Conservation (phyloP, 1,140 invertebrate species). For the Bombus waltoni region DNA sequence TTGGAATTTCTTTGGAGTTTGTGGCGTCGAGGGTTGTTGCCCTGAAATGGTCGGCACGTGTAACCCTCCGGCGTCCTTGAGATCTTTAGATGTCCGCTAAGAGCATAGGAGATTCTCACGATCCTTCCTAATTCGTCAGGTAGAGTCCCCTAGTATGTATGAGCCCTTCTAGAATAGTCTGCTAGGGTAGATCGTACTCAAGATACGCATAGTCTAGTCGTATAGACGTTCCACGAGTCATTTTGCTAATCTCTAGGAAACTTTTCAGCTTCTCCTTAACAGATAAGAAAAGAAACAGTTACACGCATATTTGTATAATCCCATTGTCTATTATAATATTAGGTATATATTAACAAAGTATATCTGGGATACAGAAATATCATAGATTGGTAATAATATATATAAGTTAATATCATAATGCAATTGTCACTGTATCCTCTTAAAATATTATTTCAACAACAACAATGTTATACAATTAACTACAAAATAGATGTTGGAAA, state of each 20-base stretch:
- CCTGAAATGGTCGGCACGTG: conserved; percentile 47
- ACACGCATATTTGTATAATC: neutral
- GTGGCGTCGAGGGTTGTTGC: conserved; percentile 39
- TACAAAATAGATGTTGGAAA: no score
- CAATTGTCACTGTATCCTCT: neutral
- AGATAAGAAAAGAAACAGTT: neutral
- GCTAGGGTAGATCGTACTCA: neutral
- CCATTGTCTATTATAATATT: neutral
- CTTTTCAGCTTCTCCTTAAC: neutral
- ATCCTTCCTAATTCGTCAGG: conserved; percentile 23
- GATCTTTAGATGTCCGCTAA: conserved; percentile 6
- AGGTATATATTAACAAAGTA: no score
- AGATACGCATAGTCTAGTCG: neutral
- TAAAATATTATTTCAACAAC: neutral
- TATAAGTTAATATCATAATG: no score
- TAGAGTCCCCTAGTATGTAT: neutral
- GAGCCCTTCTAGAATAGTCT: neutral
- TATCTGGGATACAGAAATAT: no score
- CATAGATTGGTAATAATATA: no score
- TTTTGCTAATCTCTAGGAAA: neutral
- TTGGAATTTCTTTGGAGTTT: conserved; percentile 25
- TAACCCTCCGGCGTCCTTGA: conserved; percentile 43
- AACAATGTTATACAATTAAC: no score
- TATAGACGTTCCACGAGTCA: neutral
- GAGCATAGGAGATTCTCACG: conserved; percentile 8